phyloP scores from a whole-genome alignment of 2,113 vertebrate genomes.

The Chlamydotis undulata region DNA sequence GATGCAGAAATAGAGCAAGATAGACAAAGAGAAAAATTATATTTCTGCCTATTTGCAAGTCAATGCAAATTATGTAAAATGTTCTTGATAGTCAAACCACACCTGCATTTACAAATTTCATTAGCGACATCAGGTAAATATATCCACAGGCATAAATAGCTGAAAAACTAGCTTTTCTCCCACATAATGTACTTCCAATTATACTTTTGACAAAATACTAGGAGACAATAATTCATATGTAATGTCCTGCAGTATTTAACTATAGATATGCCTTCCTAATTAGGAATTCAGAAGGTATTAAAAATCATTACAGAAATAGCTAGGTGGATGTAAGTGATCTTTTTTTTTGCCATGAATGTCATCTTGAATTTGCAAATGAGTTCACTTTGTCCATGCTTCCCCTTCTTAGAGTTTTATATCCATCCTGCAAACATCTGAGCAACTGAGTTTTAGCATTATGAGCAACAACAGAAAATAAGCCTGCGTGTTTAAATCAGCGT shows the following conservation, averaged over 20 bases:
- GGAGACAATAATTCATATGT: background rate
- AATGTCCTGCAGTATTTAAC: conserved; percentile 6
- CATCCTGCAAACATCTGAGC: background rate
- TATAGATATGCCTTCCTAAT: background rate
- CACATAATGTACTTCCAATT: background rate
- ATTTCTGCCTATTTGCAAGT: background rate
- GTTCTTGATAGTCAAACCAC: background rate
- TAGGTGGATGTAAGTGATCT: background rate
- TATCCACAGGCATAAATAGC: background rate
- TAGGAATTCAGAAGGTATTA: conserved; percentile 16
- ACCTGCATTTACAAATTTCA: background rate
- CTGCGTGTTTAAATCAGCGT: background rate
- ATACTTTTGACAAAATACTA: conserved; percentile 10
- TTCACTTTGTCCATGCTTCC: background rate
- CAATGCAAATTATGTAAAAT: background rate
- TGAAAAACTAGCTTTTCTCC: conserved; percentile 2
- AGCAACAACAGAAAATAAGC: background rate
- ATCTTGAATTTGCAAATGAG: background rate
- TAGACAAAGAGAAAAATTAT: background rate
- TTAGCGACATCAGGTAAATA: background rate
- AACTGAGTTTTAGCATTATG: background rate
- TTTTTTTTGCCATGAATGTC: background rate
- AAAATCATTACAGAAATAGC: conserved; percentile 3
- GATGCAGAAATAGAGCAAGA: background rate
- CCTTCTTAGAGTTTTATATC: background rate